These are phyloP conservation scores for Apostichopus parvimensis DNA, from an alignment of 35 echinoderm and acorn worm species.

Conservation along the genomic window DNA sequence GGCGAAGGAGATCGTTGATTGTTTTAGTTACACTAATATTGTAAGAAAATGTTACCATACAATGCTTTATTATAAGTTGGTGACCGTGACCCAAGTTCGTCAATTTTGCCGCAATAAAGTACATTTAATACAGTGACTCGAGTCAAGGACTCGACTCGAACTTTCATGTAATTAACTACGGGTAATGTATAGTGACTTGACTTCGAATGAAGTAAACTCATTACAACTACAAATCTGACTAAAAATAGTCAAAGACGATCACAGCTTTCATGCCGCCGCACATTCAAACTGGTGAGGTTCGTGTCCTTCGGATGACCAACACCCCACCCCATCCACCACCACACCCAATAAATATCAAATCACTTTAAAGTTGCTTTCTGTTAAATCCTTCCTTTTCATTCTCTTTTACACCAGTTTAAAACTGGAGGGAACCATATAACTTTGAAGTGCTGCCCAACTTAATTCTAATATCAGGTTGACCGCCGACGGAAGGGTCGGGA, in stretches of 20 bases:
- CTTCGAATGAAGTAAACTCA: neutral
- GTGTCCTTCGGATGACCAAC: neutral
- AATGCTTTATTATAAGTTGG: too few relatives aligned
- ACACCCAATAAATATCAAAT: neutral
- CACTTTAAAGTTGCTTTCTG: neutral
- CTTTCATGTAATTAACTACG: neutral
- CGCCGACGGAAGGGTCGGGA: neutral
- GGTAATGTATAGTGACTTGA: constrained; percentile 1
- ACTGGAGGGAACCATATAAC: too few relatives aligned
- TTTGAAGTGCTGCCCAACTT: too few relatives aligned
- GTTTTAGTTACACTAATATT: too few relatives aligned
- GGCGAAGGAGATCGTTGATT: too few relatives aligned
- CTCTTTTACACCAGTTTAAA: too few relatives aligned
- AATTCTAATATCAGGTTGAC: too few relatives aligned
- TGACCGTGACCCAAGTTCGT: too few relatives aligned
- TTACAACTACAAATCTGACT: neutral
- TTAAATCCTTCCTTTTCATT: neutral
- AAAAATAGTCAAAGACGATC: neutral
- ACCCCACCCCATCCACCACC: neutral
- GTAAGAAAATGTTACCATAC: too few relatives aligned
- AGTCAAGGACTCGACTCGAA: neutral
- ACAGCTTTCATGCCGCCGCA: neutral
- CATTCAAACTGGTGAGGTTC: neutral
- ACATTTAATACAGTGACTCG: too few relatives aligned
- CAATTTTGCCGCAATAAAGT: neutral